Evolutionary conservation across 2,888 invertebrate genomes (phyloP), one percentile per base, ranked within the genome.

Genomic region (Ichneumoninae sp.): DNA sequence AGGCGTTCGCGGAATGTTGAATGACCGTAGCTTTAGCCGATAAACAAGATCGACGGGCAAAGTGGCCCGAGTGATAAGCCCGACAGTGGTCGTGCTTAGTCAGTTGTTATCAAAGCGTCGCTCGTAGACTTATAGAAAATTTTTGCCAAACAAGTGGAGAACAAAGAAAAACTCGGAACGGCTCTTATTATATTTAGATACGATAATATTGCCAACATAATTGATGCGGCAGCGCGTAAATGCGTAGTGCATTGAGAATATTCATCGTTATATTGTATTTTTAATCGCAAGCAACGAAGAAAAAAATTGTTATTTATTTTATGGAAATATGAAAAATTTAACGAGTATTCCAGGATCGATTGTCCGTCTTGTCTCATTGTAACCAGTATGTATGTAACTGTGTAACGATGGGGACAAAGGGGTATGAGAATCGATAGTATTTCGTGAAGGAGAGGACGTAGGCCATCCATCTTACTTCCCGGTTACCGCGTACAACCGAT

Each of bases 21-120:
- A 91, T 89, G 89, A 90, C 88, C 88, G 89, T 90, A 91, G 91
- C 91, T 92, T 88, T 85, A 87, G 84, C 90, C 88, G 91, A 91
- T 92, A 91, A 91, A 90, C 89, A 89, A 89, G 89, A 90, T 91
- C 89, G 89, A 89, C 87, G 82, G 40, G 77, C 71, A 82, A 77
- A 82, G 36, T 77, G 77, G 66, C 30, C 50, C 26, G 26, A 26
- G 3, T 26, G 26, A 26, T 3, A 26, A 26, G 26, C 70, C 52
- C 77, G 73, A 77, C 68, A 68, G 60, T 33, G 47, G 40, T 57
- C 44, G 47, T 50, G 71, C 68, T 82, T 82, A 83, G 85, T 86
- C 78, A 83, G 83, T 85, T 82, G 81, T 86, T 85, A 83, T 83
- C 85, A 85, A 78, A 83, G 73, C 66, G 44, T 19, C 26, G 33